These are phyloP conservation scores for Cataglyphis cursor DNA, from an alignment of 2,888 invertebrate genomes.

Conservation along the genomic window DNA sequence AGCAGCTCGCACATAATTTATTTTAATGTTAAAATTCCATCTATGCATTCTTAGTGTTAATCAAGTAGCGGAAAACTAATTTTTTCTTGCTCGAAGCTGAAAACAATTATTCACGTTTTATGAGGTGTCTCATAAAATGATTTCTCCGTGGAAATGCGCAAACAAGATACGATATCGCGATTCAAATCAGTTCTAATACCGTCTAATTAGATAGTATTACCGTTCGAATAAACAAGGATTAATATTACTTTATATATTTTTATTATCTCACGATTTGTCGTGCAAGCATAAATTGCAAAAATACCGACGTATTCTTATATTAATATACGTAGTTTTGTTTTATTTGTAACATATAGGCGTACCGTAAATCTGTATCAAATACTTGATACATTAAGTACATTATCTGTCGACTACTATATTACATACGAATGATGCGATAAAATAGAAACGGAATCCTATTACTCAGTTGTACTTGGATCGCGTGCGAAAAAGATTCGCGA, in stretches of 20 bases:
- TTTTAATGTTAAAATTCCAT: background rate
- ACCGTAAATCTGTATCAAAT: constrained; percentile 56
- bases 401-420: constrained; percentile 61
- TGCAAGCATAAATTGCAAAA: constrained; percentile 23
- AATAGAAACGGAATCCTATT: constrained; percentile 31
- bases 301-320: background rate
- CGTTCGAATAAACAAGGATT: constrained; percentile 21
- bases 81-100: background rate
- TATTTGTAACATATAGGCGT: constrained; percentile 47
- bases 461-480: constrained; percentile 1
- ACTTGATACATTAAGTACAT: constrained; percentile 61
- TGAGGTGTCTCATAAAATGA: background rate
- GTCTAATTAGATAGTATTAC: constrained; percentile 16
- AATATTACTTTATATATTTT: constrained; percentile 40
- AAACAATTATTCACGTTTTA: background rate
- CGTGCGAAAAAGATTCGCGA: constrained; percentile 14
- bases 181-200: constrained; percentile 1
- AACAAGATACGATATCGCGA: background rate
- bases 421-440: constrained; percentile 47
- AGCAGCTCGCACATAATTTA: background rate
- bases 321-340: constrained; percentile 40
- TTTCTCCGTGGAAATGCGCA: background rate
- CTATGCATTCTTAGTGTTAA: background rate
- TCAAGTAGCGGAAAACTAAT: background rate
- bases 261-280: constrained; percentile 32